These are phyloP conservation scores for Neodiprion fabricii DNA, from an alignment of 1,140 invertebrate species.

Conservation along the genomic window DNA sequence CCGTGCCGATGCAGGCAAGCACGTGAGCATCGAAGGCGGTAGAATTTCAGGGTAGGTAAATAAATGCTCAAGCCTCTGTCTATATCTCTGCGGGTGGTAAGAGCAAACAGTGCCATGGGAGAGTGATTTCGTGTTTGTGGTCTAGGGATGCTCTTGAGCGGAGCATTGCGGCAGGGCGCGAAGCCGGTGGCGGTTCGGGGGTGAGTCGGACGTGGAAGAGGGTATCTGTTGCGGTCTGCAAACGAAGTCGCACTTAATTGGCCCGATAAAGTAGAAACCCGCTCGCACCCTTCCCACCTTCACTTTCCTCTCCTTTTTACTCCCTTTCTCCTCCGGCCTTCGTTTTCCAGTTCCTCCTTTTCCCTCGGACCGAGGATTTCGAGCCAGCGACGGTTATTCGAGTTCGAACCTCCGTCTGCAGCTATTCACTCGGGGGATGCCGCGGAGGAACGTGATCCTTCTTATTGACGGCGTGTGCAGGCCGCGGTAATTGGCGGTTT, in stretches of 20 bases:
- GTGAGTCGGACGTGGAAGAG: slow-evolving; percentile 7
- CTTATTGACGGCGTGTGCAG: too few relatives aligned
- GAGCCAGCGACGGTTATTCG: too few relatives aligned
- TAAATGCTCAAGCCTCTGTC: slow-evolving; percentile 19
- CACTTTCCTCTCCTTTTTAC: not conserved
- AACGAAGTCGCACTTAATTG: slow-evolving; percentile 36
- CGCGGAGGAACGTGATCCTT: too few relatives aligned
- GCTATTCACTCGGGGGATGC: too few relatives aligned
- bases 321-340: not conserved
- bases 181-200: slow-evolving; percentile 9
- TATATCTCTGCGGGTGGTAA: slow-evolving; percentile 15
- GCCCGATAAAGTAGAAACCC: slow-evolving; percentile 27
- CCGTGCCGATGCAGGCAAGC: not conserved
- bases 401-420: too few relatives aligned
- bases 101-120: slow-evolving; percentile 26
- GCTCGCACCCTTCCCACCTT: not conserved
- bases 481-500: too few relatives aligned
- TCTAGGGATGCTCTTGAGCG: slow-evolving; percentile 8
- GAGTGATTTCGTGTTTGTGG: slow-evolving; percentile 27
- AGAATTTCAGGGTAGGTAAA: slow-evolving; percentile 18
- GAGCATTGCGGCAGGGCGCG: not conserved
- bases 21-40: not conserved
- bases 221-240: slow-evolving; percentile 42
- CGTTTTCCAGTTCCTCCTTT: not conserved
- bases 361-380: not conserved